Conservation (phyloP, 2,888 invertebrate species). For the Globia sparganii region DNA sequence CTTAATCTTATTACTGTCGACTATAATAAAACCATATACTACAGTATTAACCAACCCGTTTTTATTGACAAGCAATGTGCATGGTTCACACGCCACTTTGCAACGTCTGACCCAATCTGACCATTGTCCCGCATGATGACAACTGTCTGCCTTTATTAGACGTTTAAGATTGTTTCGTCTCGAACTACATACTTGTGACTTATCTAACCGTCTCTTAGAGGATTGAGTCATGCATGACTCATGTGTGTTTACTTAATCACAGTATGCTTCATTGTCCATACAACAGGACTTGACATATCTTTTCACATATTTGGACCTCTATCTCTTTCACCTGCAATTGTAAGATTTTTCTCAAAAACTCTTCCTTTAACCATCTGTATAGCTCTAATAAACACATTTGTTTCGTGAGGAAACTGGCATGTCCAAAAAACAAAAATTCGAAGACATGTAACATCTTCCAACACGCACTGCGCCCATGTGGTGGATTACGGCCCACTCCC, state of each 20-base stretch:
- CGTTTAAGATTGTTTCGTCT: constrained; percentile 51
- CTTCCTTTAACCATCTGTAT: not conserved
- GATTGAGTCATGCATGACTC: not conserved
- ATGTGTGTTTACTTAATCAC: not conserved
- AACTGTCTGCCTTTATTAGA: constrained; percentile 60
- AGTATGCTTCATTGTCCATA: not conserved
- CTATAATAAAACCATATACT: not conserved
- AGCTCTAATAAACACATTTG: not conserved
- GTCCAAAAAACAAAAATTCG: no score
- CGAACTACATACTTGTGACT: constrained; percentile 22
- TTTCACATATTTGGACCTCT: not conserved
- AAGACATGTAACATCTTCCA: no score
- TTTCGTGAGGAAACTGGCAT: no score
- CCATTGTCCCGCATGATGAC: constrained; percentile 62
- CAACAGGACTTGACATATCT: not conserved
- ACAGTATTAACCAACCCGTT: constrained; percentile 26
- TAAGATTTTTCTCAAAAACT: not conserved
- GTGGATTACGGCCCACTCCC: no score
- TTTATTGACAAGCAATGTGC: constrained; percentile 23
- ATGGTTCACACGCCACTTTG: constrained; percentile 67
- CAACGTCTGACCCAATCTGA: constrained; percentile 62
- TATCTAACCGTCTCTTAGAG: not conserved
- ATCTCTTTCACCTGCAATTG: not conserved
- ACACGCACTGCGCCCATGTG: no score
- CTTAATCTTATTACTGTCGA: not conserved